Evolutionary conservation across 2,888 invertebrate species (phyloP), one percentile per base, ranked within the genome.

Genomic region (Melanotus villosus): DNA sequence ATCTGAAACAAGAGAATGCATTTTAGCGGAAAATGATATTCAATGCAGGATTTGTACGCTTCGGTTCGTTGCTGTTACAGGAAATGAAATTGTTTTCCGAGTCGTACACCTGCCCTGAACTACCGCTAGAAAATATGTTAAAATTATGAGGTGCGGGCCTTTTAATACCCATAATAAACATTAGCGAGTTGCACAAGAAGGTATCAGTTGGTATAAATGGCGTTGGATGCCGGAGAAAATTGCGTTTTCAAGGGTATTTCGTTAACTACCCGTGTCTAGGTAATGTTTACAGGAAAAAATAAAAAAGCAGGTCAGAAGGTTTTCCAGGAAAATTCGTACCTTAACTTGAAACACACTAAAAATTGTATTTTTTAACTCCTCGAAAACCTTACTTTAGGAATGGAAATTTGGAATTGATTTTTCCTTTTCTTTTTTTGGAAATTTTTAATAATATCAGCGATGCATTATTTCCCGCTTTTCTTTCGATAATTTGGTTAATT

Each of bases 1-100:
- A 89, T 94, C 96, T 96, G 91, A 1, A 87, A 89, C 77, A 80
- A 78, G 77, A 75, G n/a, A 47, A 52, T 52, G 52, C 52, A 52
- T 10, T 52, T 32, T 6, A 32, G 43, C 43, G 10, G 30, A 60
- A 47, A 47, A 45, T 7, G 26, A 34, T 19, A 26, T 58, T 21
- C 41, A 23, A 10, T 26, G n/a, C 12, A 10, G 6, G 16, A 26
- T 50, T 12, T 18, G 41, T 18, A 18, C 18, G 16, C 41, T 43
- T 10, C 43, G 19, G 18, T 19, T 43, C 19, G 19, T 3, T 23
- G 18, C 19, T 47, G 23, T 2, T 19, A 12, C 30, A 14, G 7
- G 50, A 1, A 50, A 30, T 19, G 36, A 36, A 32, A 36, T 32
- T 21, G 36, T 56, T 56, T 56, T 56, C 12, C 36, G 32, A 14